Evolutionary conservation across 37 sponge, comb jelly and placozoan genomes (phyloP).

Genomic region (Diacarnus erythraeanus): DNA sequence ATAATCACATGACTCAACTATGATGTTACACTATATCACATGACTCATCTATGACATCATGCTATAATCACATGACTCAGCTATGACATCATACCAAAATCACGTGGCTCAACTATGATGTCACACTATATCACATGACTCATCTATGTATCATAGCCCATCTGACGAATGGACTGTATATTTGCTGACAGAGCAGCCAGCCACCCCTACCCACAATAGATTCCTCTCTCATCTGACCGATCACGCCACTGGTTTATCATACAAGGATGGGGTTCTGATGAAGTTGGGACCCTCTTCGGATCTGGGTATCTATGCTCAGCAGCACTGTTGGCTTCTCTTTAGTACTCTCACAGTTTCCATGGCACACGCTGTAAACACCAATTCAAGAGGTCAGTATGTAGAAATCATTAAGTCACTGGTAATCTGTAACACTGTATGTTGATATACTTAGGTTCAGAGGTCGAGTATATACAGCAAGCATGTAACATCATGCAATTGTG

Average conservation of each 20-base stretch:
- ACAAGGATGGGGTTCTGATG: slow-evolving; percentile 27
- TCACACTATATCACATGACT: not conserved
- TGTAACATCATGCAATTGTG: slow-evolving; percentile 33
- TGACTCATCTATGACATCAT: not conserved
- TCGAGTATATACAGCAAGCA: slow-evolving; percentile 11
- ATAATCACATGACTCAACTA: not conserved
- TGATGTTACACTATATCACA: not conserved
- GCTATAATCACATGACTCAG: no score
- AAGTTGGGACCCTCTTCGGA: slow-evolving; percentile 9
- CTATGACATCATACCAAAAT: no score
- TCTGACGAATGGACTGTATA: slow-evolving; percentile 65
- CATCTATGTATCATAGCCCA: slow-evolving; percentile 8
- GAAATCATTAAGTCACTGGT: not conserved
- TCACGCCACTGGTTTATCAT: not conserved
- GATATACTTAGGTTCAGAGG: not conserved
- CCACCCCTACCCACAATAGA: slow-evolving; percentile 13
- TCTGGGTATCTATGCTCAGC: slow-evolving; percentile 40
- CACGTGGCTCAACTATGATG: not conserved
- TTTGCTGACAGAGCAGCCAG: slow-evolving; percentile 43
- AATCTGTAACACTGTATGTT: not conserved
- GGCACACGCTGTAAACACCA: slow-evolving; percentile 39
- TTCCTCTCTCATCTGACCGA: slow-evolving; percentile 36
- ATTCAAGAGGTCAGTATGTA: slow-evolving; percentile 3
- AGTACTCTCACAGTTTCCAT: slow-evolving; percentile 45
- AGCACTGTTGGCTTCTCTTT: slow-evolving; percentile 61